A percentile compares a stretch with the other conserved stretches of the same genome.
phyloP scores from a whole-genome alignment of 2,797 vertebrate genomes.

The Cyclopterus lumpus region DNA sequence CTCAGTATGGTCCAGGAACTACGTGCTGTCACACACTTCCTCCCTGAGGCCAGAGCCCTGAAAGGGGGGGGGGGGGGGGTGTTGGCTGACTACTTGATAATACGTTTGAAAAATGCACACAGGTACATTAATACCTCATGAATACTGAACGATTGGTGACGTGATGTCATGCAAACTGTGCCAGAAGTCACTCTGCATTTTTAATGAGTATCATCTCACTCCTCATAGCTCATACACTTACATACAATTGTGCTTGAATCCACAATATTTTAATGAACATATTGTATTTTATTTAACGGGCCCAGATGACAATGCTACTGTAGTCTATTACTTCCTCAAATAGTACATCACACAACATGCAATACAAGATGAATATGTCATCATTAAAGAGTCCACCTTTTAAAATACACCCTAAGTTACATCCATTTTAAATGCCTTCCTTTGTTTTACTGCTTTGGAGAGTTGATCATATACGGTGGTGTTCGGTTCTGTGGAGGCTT shows the following conservation, averaged over 20 bases:
- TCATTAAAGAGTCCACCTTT: not conserved
- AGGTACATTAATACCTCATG: slow-evolving; percentile 23
- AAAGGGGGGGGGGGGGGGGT: slow-evolving; percentile 17
- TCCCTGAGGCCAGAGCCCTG: slow-evolving; percentile 55
- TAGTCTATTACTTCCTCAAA: not conserved
- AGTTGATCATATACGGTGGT: slow-evolving; percentile 38
- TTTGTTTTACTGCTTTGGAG: slow-evolving; percentile 47
- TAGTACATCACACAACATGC: not conserved
- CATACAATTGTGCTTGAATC: not conserved
- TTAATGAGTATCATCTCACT: not conserved
- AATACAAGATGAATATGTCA: not conserved
- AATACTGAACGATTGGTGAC: slow-evolving; percentile 20
- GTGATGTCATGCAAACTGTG: slow-evolving; percentile 33
- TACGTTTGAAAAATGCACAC: slow-evolving; percentile 33
- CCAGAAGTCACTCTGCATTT: not conserved
- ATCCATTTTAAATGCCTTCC: not conserved
- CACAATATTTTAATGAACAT: not conserved
- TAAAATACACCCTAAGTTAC: not conserved
- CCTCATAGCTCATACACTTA: not conserved
- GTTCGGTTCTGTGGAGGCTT: slow-evolving; percentile 62
- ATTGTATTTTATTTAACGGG: slow-evolving; percentile 11
- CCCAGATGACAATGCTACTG: slow-evolving; percentile 14
- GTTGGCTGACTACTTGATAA: slow-evolving; percentile 24
- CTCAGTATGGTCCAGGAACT: slow-evolving; percentile 74
- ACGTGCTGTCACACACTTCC: slow-evolving; percentile 77